A percentile compares a stretch with the other conserved stretches of the same genome.
phyloP scores from a whole-genome alignment of 1,140 invertebrate species.

The Sesamia nonagrioides region DNA sequence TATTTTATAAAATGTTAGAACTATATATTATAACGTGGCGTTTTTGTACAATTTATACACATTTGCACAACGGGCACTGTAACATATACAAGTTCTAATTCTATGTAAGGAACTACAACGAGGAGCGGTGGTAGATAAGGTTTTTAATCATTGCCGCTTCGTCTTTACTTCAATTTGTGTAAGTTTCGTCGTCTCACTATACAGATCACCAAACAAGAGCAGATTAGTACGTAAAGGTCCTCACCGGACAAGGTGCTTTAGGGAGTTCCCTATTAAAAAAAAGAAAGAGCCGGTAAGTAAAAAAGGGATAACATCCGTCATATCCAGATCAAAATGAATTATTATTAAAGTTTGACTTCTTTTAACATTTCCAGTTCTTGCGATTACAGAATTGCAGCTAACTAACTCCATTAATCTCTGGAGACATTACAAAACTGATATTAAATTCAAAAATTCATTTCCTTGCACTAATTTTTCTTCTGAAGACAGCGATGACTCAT shows the following conservation, averaged over 20 bases:
- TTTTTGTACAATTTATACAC: too few relatives aligned
- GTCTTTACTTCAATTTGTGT: background rate
- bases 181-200: background rate
- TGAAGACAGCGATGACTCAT: slow-evolving; percentile 41
- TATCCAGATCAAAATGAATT: slow-evolving; percentile 14
- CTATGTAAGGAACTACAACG: too few relatives aligned
- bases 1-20: slow-evolving; percentile 9
- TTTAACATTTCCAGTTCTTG: background rate
- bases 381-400: slow-evolving; percentile 16
- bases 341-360: background rate
- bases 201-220: background rate
- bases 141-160: background rate
- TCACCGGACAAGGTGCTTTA: too few relatives aligned
- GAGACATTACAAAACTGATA: slow-evolving; percentile 7
- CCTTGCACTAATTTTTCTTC: slow-evolving; percentile 23
- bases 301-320: background rate
- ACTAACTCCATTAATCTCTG: slow-evolving; percentile 22
- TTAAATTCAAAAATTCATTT: slow-evolving; percentile 35
- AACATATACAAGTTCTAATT: too few relatives aligned
- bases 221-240: too few relatives aligned
- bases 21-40: background rate
- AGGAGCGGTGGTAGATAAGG: too few relatives aligned
- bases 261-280: too few relatives aligned
- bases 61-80: background rate
- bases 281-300: background rate